Conservation (phyloP, 30 jellyfish, hydroid and myxozoan species). For the Sanderia malayensis region DNA sequence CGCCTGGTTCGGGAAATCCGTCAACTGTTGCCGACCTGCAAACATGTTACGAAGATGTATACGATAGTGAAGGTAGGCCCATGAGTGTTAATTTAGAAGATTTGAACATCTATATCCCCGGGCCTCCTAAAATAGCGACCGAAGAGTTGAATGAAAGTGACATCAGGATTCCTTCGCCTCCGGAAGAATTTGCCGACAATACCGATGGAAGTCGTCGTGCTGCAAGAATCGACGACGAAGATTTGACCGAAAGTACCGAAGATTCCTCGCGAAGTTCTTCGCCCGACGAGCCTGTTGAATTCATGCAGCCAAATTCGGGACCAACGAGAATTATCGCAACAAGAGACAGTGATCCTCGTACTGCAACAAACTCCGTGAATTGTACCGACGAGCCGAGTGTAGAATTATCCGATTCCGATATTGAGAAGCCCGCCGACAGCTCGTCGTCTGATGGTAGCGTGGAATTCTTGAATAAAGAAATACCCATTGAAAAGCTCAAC, state of each 20-base stretch:
- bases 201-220: background rate
- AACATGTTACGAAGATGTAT: background rate
- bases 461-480: background rate
- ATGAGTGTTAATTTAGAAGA: conserved; percentile 43
- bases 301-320: conserved; percentile 27
- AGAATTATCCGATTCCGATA: background rate
- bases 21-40: background rate
- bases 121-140: conserved; percentile 46
- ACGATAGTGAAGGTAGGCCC: conserved; percentile 28
- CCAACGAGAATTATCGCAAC: too few relatives aligned
- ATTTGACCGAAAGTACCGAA: conserved; percentile 16
- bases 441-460: background rate
- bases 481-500: background rate
- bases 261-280: conserved; percentile 43
- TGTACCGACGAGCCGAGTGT: background rate
- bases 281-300: conserved; percentile 52
- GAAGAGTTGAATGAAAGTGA: conserved; percentile 39
- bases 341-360: too few relatives aligned
- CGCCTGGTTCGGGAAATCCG: background rate
- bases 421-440: background rate
- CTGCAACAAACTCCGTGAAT: too few relatives aligned
- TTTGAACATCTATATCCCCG: conserved; percentile 50
- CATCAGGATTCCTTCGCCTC: conserved; percentile 40
- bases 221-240: conserved; percentile 1
- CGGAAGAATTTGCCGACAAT: conserved; percentile 36